Evolutionary conservation across 1,140 invertebrate species (phyloP), one percentile per base, ranked within the genome.

Genomic region (Platyura marginata): DNA sequence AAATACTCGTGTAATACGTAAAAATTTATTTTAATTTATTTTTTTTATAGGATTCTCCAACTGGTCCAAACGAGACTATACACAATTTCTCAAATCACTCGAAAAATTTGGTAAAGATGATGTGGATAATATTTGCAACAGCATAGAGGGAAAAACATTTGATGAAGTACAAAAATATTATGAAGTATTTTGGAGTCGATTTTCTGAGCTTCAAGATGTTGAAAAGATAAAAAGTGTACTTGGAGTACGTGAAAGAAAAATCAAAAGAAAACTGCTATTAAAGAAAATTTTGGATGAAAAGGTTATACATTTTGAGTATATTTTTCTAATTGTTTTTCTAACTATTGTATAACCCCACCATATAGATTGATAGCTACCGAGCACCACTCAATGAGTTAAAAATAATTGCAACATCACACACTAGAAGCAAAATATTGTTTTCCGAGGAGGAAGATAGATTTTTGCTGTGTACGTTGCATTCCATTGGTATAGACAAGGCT

Each of bases 371-470:
- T 1, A 70, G 93, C 9, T 99, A 98, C 62, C 71, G 92, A 39
- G 93, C 94, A 8, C 94, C 96, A 3, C 98, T 98, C 71, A 92
- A 98, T 67, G 95, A 99, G 56, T 64, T 99, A 2, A 72, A 93
- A 52, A 90, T 98, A 50, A n/a, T n/a, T n/a, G n/a, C n/a, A n/a
- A n/a, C n/a, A n/a, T 82, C 91, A 3, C 99, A 99, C 56, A 94
- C 81, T 5, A 95, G 93, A 1, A 98, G 98, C 58, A 95, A 95
- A 62, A 94, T 95, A 61, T 98, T 98, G 67, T 99, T 97, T 63
- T 97, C 91, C 9, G 95, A 98, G 64, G 95, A 98, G 55, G 96
- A 99, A 57, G 96, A 99, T 58, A 65, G 95, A 41, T 99, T 97
- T 60, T 65, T 99, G 16, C 88, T 99, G 13, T 98, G 94, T 62